Evolutionary conservation across 2,113 vertebrate species (phyloP).

Genomic region (Pandion haliaetus): DNA sequence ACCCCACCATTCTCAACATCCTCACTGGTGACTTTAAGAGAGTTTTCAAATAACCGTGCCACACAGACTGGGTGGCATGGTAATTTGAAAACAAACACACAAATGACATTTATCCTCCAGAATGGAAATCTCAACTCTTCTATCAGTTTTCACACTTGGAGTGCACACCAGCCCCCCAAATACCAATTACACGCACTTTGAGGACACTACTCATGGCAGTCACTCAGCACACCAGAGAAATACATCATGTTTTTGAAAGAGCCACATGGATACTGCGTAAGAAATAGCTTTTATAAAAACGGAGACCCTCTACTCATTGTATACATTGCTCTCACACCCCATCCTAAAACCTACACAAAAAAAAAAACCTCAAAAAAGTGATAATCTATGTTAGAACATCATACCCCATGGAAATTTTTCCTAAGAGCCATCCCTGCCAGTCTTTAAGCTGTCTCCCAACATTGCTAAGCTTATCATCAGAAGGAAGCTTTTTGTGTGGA

Average conservation of each 20-base stretch:
- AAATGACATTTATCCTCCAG: not conserved
- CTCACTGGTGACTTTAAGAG: not conserved
- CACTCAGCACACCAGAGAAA: not conserved
- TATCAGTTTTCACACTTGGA: not conserved
- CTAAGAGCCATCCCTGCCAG: not conserved
- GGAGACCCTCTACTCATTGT: not conserved
- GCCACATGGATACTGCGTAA: not conserved
- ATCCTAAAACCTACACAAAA: not conserved
- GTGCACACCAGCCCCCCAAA: not conserved
- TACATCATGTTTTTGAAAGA: not conserved
- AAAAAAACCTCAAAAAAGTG: not conserved
- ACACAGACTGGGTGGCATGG: fast-evolving
- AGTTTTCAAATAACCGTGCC: not conserved
- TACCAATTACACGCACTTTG: not conserved
- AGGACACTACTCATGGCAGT: not conserved
- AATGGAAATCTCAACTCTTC: not conserved
- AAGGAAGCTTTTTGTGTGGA: not conserved
- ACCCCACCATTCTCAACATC: not conserved
- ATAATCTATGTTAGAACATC: not conserved
- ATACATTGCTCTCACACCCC: not conserved
- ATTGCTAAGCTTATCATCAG: not conserved
- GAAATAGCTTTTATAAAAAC: not conserved
- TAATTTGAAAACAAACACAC: not conserved
- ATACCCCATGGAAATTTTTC: not conserved
- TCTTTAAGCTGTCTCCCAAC: not conserved